Evolutionary conservation across 2,797 vertebrate genomes (phyloP).

Genomic region (Selene dorsalis): DNA sequence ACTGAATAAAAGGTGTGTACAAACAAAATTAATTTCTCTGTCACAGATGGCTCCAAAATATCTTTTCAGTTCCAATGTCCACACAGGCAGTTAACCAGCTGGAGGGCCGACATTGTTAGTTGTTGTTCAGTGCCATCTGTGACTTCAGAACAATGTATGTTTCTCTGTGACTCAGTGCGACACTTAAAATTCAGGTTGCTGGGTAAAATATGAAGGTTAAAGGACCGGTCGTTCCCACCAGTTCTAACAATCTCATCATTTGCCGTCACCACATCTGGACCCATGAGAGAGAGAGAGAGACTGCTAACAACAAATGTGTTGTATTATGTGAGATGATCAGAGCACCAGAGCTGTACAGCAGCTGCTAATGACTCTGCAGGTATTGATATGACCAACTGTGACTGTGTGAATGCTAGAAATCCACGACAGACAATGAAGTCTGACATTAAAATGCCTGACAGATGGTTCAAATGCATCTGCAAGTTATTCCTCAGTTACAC

Average conservation of each 20-base stretch:
- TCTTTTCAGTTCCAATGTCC: neutral
- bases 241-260: neutral
- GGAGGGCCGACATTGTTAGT: neutral
- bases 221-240: neutral
- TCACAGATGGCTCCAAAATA: neutral
- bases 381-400: neutral
- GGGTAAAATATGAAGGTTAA: neutral
- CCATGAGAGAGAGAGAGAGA: neutral
- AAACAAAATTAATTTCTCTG: neutral
- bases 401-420: neutral
- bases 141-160: neutral
- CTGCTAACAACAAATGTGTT: neutral
- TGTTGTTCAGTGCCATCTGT: neutral
- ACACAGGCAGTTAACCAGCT: conserved; percentile 6
- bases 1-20: neutral
- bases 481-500: neutral
- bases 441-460: neutral
- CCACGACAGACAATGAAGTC: neutral
- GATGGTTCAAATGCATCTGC: neutral
- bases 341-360: neutral
- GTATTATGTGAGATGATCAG: neutral
- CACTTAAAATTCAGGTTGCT: neutral
- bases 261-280: neutral
- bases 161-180: neutral
- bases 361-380: neutral